These are phyloP conservation scores for Syrrhaptes paradoxus DNA, from an alignment of 2,113 vertebrate species.

Conservation along the genomic window DNA sequence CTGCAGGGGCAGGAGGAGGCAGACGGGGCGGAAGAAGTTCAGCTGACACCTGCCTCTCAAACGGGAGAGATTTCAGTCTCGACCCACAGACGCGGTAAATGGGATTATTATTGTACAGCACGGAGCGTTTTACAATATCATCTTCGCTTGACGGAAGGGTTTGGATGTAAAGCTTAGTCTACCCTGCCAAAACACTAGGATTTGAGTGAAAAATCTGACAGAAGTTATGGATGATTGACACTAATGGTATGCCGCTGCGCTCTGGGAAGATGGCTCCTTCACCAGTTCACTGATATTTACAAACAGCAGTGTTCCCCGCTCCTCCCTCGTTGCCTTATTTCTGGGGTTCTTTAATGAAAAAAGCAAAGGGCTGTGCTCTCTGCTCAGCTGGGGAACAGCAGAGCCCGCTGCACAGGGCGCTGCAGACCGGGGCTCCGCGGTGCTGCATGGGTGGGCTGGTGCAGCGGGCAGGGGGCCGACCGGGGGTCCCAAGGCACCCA, in stretches of 20 bases:
- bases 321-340: neutral
- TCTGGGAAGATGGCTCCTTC: conserved; percentile 17
- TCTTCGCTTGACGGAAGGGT: conserved; percentile 19
- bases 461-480: neutral
- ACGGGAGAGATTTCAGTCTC: neutral
- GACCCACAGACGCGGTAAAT: neutral
- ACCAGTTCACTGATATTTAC: neutral
- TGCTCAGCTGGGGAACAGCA: no score
- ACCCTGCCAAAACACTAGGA: neutral
- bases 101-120: neutral
- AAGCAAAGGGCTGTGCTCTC: neutral
- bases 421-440: neutral
- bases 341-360: neutral
- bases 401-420: neutral
- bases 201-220: conserved; percentile 45
- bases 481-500: conserved; percentile 57
- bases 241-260: neutral
- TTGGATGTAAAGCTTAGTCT: neutral
- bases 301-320: accelerated
- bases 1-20: neutral
- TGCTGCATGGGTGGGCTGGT: no score
- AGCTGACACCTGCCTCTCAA: neutral
- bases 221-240: conserved; percentile 51
- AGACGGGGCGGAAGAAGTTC: neutral
- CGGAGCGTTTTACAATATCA: neutral